Evolutionary conservation across 2,888 invertebrate species (phyloP).

Genomic region (Cyclophora punctaria): DNA sequence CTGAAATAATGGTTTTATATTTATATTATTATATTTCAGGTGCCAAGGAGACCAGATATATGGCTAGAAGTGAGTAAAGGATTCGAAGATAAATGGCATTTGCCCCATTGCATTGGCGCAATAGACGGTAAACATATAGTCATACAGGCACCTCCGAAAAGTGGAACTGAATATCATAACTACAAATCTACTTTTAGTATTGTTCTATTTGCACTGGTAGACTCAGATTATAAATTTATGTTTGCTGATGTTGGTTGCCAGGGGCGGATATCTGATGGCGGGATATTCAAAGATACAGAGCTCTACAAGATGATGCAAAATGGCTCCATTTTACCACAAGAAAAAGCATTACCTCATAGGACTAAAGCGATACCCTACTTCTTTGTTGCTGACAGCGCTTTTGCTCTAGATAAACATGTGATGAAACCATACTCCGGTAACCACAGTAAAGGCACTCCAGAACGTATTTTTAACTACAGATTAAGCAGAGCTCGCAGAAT

Average conservation of each 20-base stretch:
- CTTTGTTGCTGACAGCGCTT: constrained; percentile 8
- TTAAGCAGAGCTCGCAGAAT: too few species aligned
- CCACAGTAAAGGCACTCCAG: too few species aligned
- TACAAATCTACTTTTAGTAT: too few species aligned
- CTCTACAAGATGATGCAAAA: constrained; percentile 6
- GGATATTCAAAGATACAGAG: constrained; percentile 7
- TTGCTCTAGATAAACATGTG: constrained; percentile 7
- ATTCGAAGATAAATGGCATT: neutral
- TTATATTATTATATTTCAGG: constrained; percentile 3
- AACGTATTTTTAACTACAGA: too few species aligned
- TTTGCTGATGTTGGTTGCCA: too few species aligned
- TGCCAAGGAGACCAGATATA: constrained; percentile 7
- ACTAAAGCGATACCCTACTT: constrained; percentile 6
- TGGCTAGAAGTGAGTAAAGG: constrained; percentile 4
- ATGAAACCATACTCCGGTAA: constrained; percentile 3
- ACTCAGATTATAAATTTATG: too few species aligned
- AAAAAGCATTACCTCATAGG: constrained; percentile 6
- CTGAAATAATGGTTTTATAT: neutral
- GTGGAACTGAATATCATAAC: too few species aligned
- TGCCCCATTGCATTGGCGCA: too few species aligned
- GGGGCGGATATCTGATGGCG: too few species aligned
- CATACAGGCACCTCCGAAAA: too few species aligned
- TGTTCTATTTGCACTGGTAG: too few species aligned
- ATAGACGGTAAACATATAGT: too few species aligned
- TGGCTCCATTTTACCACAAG: constrained; percentile 4